Base-by-base conservation (phyloP, 2,888 invertebrate species). In the Therioaphis trifolii region DNA sequence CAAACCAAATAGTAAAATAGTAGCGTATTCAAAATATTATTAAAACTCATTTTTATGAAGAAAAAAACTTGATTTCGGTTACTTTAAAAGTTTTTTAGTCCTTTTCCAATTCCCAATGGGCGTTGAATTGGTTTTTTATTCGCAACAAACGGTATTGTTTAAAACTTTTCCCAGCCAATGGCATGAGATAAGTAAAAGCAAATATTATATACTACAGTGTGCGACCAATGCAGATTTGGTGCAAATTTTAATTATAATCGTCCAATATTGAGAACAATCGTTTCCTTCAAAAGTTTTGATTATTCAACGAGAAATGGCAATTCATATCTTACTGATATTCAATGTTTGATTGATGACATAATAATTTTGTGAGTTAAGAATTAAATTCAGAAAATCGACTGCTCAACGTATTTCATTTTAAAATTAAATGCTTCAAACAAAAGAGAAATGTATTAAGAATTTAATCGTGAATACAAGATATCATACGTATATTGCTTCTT, bases 51-150 rank as follows among this genome's bases (percentile, higher is more conserved):
- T n/a, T n/a, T n/a, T n/a, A n/a, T n/a, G 5, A 0, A 40, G 35
- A 75, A n/a, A n/a, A 75, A 63, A 76, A 76, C 49, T 77, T 77
- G 76, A 77, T 63, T 77, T 21, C 9, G 4, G 21, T 63, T 49
- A 49, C 46, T 46, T 77, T 4, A 49, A 40, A 49, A 77, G 29
- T 49, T 63, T 11, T n/a, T 77, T 29, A 29, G 1, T 29, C 5
- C 29, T 27, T 29, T 49, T 15, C n/a, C 29, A 29, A 72, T 27
- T 63, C 76, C 46, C 76, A 15, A 49, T 46, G 29, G 29, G 27
- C 29, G 18, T 35, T 49, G 49, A 49, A 63, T 63, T 29, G 29
- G 21, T 63, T 61, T 77, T 76, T 77, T 46, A 46, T 29, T 63
- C 49, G 1, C 15, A 35, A 49, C 63, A 49, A 63, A 63, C 46